A percentile compares a stretch with the other conserved stretches of the same genome.
Evolutionary conservation across 2,888 invertebrate genomes (phyloP).

Genomic region (Drosophila ezoana): DNA sequence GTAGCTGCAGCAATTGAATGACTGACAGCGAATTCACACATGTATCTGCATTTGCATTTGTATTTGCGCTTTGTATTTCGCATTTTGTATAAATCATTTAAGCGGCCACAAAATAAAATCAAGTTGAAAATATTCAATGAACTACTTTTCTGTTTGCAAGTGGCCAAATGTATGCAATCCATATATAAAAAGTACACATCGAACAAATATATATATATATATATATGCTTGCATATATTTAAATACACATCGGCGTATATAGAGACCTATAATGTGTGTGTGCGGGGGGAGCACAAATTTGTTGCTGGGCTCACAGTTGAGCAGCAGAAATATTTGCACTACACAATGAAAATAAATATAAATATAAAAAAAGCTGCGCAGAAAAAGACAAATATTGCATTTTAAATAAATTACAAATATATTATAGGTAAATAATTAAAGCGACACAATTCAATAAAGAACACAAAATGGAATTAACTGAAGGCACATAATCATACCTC

Average conservation of each 20-base stretch:
- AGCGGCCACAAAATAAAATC: conserved; percentile 67
- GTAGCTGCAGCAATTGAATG: conserved; percentile 47
- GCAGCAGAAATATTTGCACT: conserved; percentile 46
- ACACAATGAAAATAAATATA: conserved; percentile 44
- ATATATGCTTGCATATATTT: conserved; percentile 11
- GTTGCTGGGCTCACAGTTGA: conserved; percentile 16
- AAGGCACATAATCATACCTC: too few species aligned
- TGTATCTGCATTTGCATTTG: conserved; percentile 12
- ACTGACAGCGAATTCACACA: conserved; percentile 40
- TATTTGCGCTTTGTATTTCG: conserved; percentile 64
- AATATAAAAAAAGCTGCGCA: conserved; percentile 50
- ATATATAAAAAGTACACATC: conserved; percentile 51
- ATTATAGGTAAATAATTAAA: conserved; percentile 14
- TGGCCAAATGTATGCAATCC: conserved; percentile 61
- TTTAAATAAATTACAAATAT: conserved; percentile 19
- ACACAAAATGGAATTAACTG: too few species aligned
- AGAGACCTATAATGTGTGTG: conserved; percentile 28
- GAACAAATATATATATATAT: conserved; percentile 33
- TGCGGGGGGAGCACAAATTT: conserved; percentile 2
- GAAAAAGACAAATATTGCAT: conserved; percentile 26
- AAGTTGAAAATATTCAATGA: conserved; percentile 81
- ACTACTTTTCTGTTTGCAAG: conserved; percentile 72
- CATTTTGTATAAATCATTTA: conserved; percentile 70
- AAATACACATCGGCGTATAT: conserved; percentile 2
- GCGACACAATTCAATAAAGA: not conserved